Base-by-base conservation (phyloP, 2,113 vertebrate species). In the Elaphurus davidianus region DNA sequence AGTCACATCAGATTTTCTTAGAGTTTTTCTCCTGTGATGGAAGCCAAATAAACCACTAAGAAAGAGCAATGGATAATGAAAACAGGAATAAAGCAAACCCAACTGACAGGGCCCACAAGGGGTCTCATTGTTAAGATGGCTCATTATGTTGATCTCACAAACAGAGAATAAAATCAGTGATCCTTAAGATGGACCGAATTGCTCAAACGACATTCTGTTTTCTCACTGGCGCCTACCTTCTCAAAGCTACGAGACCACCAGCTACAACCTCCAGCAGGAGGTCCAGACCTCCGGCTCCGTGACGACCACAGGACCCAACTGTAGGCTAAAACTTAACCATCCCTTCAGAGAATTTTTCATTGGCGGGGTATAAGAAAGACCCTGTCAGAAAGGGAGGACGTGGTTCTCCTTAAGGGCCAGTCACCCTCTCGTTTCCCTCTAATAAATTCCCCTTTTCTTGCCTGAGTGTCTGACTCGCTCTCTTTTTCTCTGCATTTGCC, bases 1-100 rank as follows among this genome's bases (percentile, higher is more conserved):
- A 57, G 92, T 93, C 90, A 96, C 98, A 97, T n/a, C 94, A 74
- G 96, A 97, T 87, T 98, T 98, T 94, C 96, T 97, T 83, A 96
- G 57, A 62, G 97, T 59, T 91, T 97, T 71, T 3, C 90, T 98
- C 52, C 97, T 92, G 96, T 76, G 79, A 98, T 17, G 93, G 71
- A 45, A 98, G 81, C 76, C 12, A 64, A 1, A 93, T 36, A 6
- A 36, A 97, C 43, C 33, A 10, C 40, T 76, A 43, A 57, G 87
- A 9, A 92, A 83, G 60, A 81, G 14, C 28, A 47, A 30, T 5
- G 52, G 21, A 14, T 10, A n/a, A n/a, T 30, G 76, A 59, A 90
- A 71, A 64, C 7, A 27, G 25, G 7, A 40, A 9, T 74, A 74
- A 78, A 50, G 45, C 25, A 33, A 33, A 67, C 3, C 40, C n/a